Conservation (phyloP, 2,888 invertebrate genomes). For the Synanthedon andrenaeformis region DNA sequence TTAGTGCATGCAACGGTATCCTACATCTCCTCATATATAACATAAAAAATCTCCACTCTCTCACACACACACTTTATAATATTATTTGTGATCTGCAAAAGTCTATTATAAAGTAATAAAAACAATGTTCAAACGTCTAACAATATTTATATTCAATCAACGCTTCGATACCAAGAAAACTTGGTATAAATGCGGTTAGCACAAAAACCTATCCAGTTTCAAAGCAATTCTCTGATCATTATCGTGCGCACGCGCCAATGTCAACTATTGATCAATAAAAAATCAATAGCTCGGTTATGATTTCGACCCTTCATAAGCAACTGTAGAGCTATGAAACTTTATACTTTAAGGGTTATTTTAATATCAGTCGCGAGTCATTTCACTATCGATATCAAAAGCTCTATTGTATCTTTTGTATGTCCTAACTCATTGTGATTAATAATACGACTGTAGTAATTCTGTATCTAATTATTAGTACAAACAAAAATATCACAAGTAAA, state of each 20-base stretch:
- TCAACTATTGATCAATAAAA: slow-evolving; percentile 38
- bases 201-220: slow-evolving; percentile 41
- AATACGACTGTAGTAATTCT: no score
- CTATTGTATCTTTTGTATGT: slow-evolving; percentile 29
- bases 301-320: slow-evolving; percentile 24
- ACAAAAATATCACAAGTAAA: no score
- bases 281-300: slow-evolving; percentile 38
- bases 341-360: slow-evolving; percentile 48
- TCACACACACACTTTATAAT: background rate
- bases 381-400: slow-evolving; percentile 18
- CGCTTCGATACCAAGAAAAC: slow-evolving; percentile 6
- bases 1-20: no score
- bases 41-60: no score
- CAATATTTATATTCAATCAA: slow-evolving; percentile 6
- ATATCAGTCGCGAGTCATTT: slow-evolving; percentile 6
- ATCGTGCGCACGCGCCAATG: slow-evolving; percentile 34
- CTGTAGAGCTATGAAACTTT: slow-evolving; percentile 40
- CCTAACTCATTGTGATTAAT: slow-evolving; percentile 1
- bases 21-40: no score
- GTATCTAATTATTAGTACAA: no score
- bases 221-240: slow-evolving; percentile 42
- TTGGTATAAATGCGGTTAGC: slow-evolving; percentile 24
- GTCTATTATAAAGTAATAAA: no score
- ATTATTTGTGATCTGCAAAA: no score
- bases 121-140: no score